A percentile compares a stretch with the other conserved stretches of the same genome.
Conservation (phyloP, 1,140 invertebrate genomes). For the Camponotus pennsylvanicus region DNA sequence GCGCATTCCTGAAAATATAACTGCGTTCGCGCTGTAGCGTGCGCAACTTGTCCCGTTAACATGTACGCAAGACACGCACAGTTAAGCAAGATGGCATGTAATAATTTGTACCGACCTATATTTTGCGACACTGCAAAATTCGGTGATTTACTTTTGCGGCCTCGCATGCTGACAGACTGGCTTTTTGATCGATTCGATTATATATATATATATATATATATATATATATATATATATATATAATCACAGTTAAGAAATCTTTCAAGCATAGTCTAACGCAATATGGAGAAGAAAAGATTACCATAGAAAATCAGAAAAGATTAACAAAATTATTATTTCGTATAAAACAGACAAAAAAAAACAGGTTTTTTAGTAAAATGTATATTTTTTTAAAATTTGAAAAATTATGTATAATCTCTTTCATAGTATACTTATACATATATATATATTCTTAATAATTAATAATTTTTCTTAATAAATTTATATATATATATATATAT, state of each 20-base stretch:
- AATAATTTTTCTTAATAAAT: too few species aligned
- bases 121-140: constrained; percentile 46
- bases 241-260: not conserved
- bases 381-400: too few species aligned
- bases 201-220: too few species aligned
- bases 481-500: too few species aligned
- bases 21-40: constrained; percentile 56
- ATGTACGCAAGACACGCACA: constrained; percentile 56
- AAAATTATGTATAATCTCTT: too few species aligned
- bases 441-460: too few species aligned
- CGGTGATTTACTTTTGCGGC: constrained; percentile 23
- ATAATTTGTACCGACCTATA: constrained; percentile 66
- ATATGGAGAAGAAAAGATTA: too few species aligned
- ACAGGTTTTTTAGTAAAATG: not conserved
- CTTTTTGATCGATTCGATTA: not conserved
- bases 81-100: constrained; percentile 60
- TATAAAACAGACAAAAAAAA: not conserved
- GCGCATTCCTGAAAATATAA: constrained; percentile 66
- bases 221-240: too few species aligned
- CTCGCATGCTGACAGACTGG: not conserved
- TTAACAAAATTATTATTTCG: constrained; percentile 3
- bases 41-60: constrained; percentile 65
- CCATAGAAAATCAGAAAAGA: not conserved
- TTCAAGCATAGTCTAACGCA: not conserved
- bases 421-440: too few species aligned